phyloP scores from a whole-genome alignment of 2,888 invertebrate genomes.

The Ochropleura plecta region DNA sequence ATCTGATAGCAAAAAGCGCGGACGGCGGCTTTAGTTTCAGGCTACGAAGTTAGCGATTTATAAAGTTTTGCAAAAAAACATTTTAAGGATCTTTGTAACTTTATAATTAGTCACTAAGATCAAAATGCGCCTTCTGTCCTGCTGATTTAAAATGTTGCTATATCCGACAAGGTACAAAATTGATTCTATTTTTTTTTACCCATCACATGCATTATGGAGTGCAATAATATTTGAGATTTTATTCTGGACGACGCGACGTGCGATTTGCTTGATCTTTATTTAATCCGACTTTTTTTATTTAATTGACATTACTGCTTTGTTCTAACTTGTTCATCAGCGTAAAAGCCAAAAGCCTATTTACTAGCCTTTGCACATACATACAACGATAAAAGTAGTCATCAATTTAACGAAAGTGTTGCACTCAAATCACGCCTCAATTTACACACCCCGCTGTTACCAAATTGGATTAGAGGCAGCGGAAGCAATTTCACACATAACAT shows the following conservation, averaged over 20 bases:
- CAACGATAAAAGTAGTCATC: constrained; percentile 30
- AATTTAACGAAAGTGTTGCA: constrained; percentile 42
- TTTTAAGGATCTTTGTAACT: neutral
- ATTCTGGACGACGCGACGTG: too few species aligned
- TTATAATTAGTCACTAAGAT: too few species aligned
- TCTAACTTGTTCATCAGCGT: constrained; percentile 6
- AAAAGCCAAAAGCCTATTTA: constrained; percentile 21
- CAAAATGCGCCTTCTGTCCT: too few species aligned
- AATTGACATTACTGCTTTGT: neutral
- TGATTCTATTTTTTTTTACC: too few species aligned
- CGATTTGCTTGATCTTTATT: neutral
- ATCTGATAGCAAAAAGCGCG: constrained; percentile 73
- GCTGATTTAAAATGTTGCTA: too few species aligned
- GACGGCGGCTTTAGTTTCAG: constrained; percentile 46
- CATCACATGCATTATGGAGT: too few species aligned
- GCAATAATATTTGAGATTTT: too few species aligned
- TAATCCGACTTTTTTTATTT: neutral
- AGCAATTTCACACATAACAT: constrained; percentile 57
- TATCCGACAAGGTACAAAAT: too few species aligned
- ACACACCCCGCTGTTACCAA: constrained; percentile 56
- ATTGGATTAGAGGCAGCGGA: constrained; percentile 61
- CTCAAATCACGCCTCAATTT: constrained; percentile 54
- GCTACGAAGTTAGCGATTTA: constrained; percentile 50
- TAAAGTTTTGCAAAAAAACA: neutral
- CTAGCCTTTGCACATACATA: neutral